These are phyloP conservation scores for Metridium senile DNA, from an alignment of 92 coral and sea anemone species.

Conservation along the genomic window DNA sequence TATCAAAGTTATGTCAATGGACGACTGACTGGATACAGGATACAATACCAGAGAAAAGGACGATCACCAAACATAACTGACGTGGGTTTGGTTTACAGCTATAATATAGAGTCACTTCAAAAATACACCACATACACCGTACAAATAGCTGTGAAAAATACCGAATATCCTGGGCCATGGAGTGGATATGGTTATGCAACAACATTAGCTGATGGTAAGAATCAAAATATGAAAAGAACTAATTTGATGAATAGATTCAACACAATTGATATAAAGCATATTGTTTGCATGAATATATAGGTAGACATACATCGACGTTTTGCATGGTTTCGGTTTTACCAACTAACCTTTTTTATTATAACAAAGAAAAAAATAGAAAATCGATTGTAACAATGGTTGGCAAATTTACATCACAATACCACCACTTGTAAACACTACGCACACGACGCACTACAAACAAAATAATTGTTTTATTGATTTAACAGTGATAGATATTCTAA, in stretches of 20 bases:
- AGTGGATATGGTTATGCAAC: background rate
- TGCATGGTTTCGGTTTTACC: too few relatives aligned
- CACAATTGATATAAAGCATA: background rate
- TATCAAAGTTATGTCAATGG: slow-evolving; percentile 7
- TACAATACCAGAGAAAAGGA: background rate
- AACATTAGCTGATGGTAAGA: background rate
- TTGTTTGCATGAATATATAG: slow-evolving; percentile 1
- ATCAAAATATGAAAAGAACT: background rate
- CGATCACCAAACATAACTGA: background rate
- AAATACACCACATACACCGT: background rate
- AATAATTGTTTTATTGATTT: too few relatives aligned
- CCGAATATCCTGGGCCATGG: background rate
- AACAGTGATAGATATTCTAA: too few relatives aligned
- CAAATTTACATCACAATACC: too few relatives aligned
- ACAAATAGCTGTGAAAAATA: background rate
- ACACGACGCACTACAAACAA: too few relatives aligned
- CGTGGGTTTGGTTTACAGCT: background rate
- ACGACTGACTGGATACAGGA: slow-evolving; percentile 8
- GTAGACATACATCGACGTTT: too few relatives aligned
- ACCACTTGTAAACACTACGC: too few relatives aligned
- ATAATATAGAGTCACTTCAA: background rate
- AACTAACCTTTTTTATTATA: too few relatives aligned
- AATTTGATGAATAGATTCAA: too few relatives aligned
- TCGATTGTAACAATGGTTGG: too few relatives aligned
- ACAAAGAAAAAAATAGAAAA: too few relatives aligned